A percentile compares a stretch with the other conserved stretches of the same genome.
Evolutionary conservation across 92 coral and sea anemone species (phyloP).

Genomic region (Pocillopora meandrina): DNA sequence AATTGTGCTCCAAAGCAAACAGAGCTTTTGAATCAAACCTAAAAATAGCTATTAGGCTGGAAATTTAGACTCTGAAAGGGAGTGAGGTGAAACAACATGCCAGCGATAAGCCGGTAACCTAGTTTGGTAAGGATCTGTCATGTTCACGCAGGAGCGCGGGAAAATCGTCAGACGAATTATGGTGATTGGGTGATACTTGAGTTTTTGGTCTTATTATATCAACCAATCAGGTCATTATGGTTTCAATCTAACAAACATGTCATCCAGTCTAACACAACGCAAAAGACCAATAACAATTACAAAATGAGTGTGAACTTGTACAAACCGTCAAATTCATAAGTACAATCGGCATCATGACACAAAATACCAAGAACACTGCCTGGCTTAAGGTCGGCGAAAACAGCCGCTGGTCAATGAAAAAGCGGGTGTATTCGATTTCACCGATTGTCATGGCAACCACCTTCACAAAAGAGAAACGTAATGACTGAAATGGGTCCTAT

Average conservation of each 20-base stretch:
- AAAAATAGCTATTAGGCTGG: too few species aligned
- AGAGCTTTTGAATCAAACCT: too few species aligned
- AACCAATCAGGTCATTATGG: not conserved
- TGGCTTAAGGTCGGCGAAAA: conserved; percentile 50
- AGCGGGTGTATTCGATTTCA: conserved; percentile 82
- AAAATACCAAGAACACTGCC: conserved; percentile 61
- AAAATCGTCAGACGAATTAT: too few species aligned
- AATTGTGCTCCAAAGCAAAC: too few species aligned
- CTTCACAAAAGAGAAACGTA: conserved; percentile 57
- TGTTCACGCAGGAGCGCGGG: too few species aligned
- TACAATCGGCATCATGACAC: conserved; percentile 73
- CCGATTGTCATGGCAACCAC: conserved; percentile 82
- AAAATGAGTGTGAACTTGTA: not conserved
- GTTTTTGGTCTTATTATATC: too few species aligned
- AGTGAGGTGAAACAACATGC: too few species aligned
- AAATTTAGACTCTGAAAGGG: too few species aligned
- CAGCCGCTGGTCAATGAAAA: conserved; percentile 71
- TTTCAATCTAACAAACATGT: not conserved
- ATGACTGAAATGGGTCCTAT: conserved; percentile 59
- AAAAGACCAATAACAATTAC: not conserved
- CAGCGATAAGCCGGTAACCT: too few species aligned
- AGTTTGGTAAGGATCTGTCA: too few species aligned
- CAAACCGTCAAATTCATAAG: conserved; percentile 74
- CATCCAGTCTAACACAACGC: too few species aligned
- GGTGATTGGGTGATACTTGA: too few species aligned